A percentile compares a stretch with the other conserved stretches of the same genome.
Evolutionary conservation across 2,113 vertebrate genomes (phyloP).

Genomic region (Sphaerodactylus townsendi): DNA sequence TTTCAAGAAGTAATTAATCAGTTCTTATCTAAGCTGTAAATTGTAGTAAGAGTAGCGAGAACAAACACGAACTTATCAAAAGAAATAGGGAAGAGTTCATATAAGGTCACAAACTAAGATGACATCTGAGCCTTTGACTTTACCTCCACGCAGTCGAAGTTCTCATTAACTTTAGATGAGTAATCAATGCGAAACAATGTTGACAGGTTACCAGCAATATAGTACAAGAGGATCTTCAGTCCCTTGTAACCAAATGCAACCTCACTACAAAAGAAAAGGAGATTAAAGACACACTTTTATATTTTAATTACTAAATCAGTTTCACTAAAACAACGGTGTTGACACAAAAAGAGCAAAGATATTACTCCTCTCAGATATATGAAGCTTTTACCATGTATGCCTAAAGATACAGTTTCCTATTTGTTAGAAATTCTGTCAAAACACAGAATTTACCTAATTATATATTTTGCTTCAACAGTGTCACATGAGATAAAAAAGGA

Average conservation of each 20-base stretch:
- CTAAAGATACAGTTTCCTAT: not conserved
- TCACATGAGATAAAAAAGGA: not conserved
- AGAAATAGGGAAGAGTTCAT: not conserved
- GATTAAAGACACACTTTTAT: not conserved
- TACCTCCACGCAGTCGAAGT: slow-evolving; percentile 96
- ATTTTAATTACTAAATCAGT: not conserved
- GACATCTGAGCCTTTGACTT: slow-evolving; percentile 50
- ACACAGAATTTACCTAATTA: not conserved
- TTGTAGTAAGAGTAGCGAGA: not conserved
- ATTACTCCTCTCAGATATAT: not conserved
- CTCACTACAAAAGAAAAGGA: slow-evolving; percentile 78
- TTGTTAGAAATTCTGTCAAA: not conserved
- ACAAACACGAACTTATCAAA: not conserved
- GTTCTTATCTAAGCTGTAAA: not conserved
- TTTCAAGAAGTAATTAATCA: not conserved
- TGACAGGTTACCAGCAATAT: slow-evolving; percentile 91
- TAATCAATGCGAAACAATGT: slow-evolving; percentile 94
- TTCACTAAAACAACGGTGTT: not conserved
- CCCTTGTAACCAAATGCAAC: slow-evolving; percentile 98
- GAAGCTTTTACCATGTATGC: not conserved
- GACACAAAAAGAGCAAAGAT: not conserved
- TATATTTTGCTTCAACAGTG: not conserved
- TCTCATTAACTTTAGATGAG: slow-evolving; percentile 90
- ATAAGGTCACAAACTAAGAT: not conserved
- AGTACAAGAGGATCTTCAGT: slow-evolving; percentile 94